phyloP scores from a whole-genome alignment of 1,140 invertebrate species.

The Muscidifurax raptorellus region DNA sequence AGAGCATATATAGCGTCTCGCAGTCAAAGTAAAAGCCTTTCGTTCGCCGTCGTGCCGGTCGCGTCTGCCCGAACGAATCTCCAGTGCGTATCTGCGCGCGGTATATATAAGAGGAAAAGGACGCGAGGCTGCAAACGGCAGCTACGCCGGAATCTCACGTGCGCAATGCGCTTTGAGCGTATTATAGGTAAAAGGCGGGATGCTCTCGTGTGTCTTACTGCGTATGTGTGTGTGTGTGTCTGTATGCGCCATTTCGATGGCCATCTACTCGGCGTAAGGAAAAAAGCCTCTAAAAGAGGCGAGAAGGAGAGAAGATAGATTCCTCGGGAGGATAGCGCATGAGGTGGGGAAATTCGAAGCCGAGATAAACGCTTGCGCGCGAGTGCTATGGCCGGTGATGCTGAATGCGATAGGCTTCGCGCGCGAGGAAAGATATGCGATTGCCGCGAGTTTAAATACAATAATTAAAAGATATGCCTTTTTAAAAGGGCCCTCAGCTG shows the following conservation, averaged over 20 bases:
- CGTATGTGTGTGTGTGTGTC: neutral
- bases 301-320: conserved; percentile 18
- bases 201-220: neutral
- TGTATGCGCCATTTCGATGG: conserved; percentile 41
- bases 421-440: conserved; percentile 29
- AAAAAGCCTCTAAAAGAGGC: neutral
- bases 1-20: conserved; percentile 9
- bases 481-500: conserved; percentile 18
- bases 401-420: neutral
- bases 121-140: neutral
- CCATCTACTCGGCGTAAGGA: conserved; percentile 33
- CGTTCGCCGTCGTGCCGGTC: neutral
- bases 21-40: conserved; percentile 51
- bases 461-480: conserved; percentile 47
- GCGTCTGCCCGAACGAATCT: conserved; percentile 29
- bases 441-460: conserved; percentile 38
- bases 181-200: conserved; percentile 41
- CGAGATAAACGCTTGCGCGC: conserved; percentile 8
- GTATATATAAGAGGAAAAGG: conserved; percentile 1
- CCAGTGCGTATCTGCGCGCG: conserved; percentile 39
- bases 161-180: conserved; percentile 36
- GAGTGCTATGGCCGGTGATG: neutral
- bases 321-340: conserved; percentile 21
- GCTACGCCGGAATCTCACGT: conserved; percentile 41
- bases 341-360: conserved; percentile 40